Base-by-base conservation (phyloP, 2,113 vertebrate genomes). In the Mixornis gularis region DNA sequence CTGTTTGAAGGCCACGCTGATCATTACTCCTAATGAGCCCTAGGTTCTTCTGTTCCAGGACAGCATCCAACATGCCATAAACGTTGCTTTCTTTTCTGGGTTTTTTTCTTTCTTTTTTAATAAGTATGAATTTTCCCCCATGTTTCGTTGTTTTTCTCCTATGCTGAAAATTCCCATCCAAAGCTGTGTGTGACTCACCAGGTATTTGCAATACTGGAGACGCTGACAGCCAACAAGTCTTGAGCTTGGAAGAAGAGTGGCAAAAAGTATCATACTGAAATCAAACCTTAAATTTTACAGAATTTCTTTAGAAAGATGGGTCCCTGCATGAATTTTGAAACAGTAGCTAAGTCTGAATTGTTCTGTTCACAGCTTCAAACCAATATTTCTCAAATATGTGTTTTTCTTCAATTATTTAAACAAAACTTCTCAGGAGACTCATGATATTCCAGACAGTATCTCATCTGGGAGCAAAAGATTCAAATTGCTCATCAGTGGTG, bases 111-210 rank as follows among this genome's bases (percentile, higher is more conserved):
- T 20, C 2, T 2, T 55, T 89, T 71, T 79, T 8, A 43, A 19
- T 13, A 58, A 51, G 2, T 32, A 30, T 32, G 5, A 79, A 13
- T 2, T 25, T 78, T 66, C 34, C 20, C 24, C 17, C 34, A 17
- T 3, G 3, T 53, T 77, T 62, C 6, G 9, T 14, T 70, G 4
- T 9, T 51, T 65, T 84, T 34, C 12, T 58, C 7, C 13, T 38
- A 3, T 46, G 17, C 17, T 79, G 17, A 89, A 89, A 85, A 76
- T 44, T 84, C 34, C 25, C 44, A 4, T 48, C 36, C 38, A 76
- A 53, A 69, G 5, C 11, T 64, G 11, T 1, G 0, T 43, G 15
- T 60, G 62, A 48, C 12, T 59, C 4, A 2, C 10, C 20, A 32
- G 13, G 5, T 70, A 21, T 63, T 63, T 80, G 27, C 3, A 11